Base-by-base conservation (phyloP, 2,797 vertebrate species). In the Scomberomorus guttatus region DNA sequence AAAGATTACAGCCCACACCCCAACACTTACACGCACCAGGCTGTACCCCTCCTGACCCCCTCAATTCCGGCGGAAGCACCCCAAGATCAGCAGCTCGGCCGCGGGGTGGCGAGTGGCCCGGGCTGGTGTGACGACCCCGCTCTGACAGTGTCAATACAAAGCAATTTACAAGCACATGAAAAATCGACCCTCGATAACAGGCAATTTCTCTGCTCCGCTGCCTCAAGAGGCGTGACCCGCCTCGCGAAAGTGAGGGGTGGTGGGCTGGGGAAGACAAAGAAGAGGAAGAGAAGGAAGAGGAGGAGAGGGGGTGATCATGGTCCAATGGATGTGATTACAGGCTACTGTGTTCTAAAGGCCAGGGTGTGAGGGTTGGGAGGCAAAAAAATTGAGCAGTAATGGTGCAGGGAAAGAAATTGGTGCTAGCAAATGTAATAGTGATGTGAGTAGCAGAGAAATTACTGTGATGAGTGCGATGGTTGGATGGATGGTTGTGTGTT, bases 101-200 rank as follows among this genome's bases (percentile, higher is more conserved):
- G 57, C 63, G 11, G 84, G 91, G 87, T 85, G 86, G 91, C 75
- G 72, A 83, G 92, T 82, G 92, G 86, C 79, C 93, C 73, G 79
- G 94, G 93, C 95, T 94, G 90, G 92, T 92, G 95, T 96, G 96
- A 96, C 95, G 95, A 96, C 96, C 94, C 94, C 79, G 87, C 95
- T 94, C 95, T 97, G 97, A 97, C 97, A 97, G 93, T 96, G 97
- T 98, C 97, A 97, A 97, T 97, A 97, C 96, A 96, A 97, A 96
- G 96, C 97, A 97, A 97, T 97, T 97, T 97, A 97, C 95, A 96
- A 97, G 95, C 95, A 95, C 96, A 96, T 96, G 96, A 96, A 95
- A 95, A 97, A 97, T 97, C 96, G 96, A 97, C 96, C 96, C 69
- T 76, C 94, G 96, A 96, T 97, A 98, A 97, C 96, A 97, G 96